Evolutionary conservation across 1,140 invertebrate species (phyloP).

Genomic region (Neodiprion lecontei): DNA sequence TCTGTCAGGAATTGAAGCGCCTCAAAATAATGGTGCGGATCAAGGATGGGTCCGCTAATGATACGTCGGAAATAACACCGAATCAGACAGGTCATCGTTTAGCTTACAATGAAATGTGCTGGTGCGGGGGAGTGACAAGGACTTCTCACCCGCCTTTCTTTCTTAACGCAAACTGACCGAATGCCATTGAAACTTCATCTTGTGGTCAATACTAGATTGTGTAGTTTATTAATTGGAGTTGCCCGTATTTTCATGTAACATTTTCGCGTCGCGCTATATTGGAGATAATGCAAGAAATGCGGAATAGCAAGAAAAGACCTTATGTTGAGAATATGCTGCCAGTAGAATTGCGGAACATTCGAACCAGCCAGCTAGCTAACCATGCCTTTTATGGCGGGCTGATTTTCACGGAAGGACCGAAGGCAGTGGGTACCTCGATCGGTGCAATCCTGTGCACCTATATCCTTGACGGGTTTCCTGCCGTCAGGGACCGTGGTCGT

Average conservation of each 20-base stretch:
- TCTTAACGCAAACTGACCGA: no score
- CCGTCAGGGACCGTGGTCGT: neutral
- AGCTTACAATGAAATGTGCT: neutral
- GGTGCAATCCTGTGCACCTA: neutral
- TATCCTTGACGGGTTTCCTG: neutral
- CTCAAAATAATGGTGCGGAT: constrained; percentile 9
- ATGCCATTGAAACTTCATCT: neutral
- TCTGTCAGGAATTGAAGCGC: constrained; percentile 48
- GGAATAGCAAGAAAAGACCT: neutral
- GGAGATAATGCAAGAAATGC: neutral
- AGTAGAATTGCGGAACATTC: neutral
- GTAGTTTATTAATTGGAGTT: neutral
- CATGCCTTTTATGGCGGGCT: neutral
- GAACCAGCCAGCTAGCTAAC: neutral
- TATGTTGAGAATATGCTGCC: neutral
- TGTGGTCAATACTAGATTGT: neutral
- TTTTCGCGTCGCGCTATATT: neutral
- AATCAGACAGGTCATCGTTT: constrained; percentile 8
- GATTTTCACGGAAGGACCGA: constrained; percentile 10
- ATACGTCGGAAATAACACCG: constrained; percentile 9
- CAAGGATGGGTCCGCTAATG: constrained; percentile 30
- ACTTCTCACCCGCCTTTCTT: no score
- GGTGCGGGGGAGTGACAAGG: neutral
- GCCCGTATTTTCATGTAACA: no score
- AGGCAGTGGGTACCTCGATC: constrained; percentile 8